Conservation (phyloP, 2,113 vertebrate genomes). For the Siniperca chuatsi region DNA sequence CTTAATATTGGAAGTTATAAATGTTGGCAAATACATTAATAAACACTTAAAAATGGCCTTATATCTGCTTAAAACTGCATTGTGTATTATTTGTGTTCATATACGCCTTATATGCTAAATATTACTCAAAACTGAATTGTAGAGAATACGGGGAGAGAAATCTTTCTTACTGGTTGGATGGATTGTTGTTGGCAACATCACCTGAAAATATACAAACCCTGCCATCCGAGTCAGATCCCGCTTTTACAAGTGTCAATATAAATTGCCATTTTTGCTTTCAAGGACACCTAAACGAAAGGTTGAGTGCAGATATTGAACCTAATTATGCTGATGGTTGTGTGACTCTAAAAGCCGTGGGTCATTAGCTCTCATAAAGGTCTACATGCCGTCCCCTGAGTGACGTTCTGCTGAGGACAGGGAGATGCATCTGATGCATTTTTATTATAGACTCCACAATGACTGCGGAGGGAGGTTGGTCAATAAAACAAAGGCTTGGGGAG, state of each 20-base stretch:
- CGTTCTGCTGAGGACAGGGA: slow-evolving; percentile 75
- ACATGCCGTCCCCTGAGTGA: slow-evolving; percentile 74
- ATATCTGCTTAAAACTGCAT: background rate
- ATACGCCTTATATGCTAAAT: background rate
- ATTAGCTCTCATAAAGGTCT: slow-evolving; percentile 85
- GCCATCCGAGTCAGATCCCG: slow-evolving; percentile 41
- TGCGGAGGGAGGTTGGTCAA: slow-evolving; percentile 63
- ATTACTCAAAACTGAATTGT: slow-evolving; percentile 13
- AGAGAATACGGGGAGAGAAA: background rate
- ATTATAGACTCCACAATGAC: slow-evolving; percentile 72
- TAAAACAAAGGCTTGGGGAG: slow-evolving; percentile 73
- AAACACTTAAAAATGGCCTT: background rate
- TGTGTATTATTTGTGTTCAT: background rate
- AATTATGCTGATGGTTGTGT: slow-evolving; percentile 83
- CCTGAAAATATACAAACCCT: slow-evolving; percentile 47
- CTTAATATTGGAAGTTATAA: background rate
- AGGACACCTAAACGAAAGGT: slow-evolving; percentile 77
- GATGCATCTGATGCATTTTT: slow-evolving; percentile 81
- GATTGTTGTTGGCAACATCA: slow-evolving; percentile 42
- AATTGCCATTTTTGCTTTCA: slow-evolving; percentile 75
- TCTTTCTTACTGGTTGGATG: background rate
- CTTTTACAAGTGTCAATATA: slow-evolving; percentile 76
- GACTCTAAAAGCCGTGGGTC: slow-evolving; percentile 81
- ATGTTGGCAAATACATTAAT: slow-evolving; percentile 14
- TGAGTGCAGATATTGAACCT: slow-evolving; percentile 75